Evolutionary conservation across 2,888 invertebrate genomes (phyloP).

Genomic region (Salpingus planirostris): DNA sequence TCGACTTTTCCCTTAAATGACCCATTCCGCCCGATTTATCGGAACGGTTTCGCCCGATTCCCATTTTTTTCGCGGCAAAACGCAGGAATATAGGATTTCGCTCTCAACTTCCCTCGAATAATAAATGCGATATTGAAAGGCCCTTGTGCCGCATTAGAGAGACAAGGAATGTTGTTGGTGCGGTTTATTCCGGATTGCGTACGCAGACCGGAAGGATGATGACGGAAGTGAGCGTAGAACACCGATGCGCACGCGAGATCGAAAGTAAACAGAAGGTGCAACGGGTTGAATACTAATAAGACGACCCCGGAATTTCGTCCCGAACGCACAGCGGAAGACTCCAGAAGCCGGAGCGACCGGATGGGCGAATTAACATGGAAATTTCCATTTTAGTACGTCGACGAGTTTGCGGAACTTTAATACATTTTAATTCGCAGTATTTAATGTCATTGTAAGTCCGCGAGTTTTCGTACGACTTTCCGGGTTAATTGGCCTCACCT

Average conservation of each 20-base stretch:
- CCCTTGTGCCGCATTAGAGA: slow-evolving; percentile 7
- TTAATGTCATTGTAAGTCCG: slow-evolving; percentile 22
- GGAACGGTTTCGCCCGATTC: no score
- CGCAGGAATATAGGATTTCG: no score
- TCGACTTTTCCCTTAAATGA: no score
- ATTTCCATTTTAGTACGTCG: slow-evolving; percentile 33
- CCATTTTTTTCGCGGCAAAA: no score
- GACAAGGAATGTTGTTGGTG: no score
- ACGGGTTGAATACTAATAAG: slow-evolving; percentile 33
- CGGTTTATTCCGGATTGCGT: slow-evolving; percentile 12
- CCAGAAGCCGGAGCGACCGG: slow-evolving; percentile 9
- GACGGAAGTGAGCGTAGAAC: no score
- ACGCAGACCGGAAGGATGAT: no score
- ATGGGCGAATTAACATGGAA: slow-evolving; percentile 29
- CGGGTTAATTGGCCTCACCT: no score
- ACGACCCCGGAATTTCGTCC: slow-evolving; percentile 14
- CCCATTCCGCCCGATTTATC: no score
- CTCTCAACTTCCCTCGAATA: no score
- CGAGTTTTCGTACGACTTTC: no score
- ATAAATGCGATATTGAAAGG: slow-evolving; percentile 11
- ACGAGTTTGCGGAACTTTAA: slow-evolving; percentile 33
- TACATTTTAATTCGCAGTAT: slow-evolving; percentile 31
- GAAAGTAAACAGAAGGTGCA: slow-evolving; percentile 32
- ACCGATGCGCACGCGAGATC: no score
- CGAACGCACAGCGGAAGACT: not conserved